phyloP scores from a whole-genome alignment of 2,113 vertebrate species.

The Arvicanthis niloticus region DNA sequence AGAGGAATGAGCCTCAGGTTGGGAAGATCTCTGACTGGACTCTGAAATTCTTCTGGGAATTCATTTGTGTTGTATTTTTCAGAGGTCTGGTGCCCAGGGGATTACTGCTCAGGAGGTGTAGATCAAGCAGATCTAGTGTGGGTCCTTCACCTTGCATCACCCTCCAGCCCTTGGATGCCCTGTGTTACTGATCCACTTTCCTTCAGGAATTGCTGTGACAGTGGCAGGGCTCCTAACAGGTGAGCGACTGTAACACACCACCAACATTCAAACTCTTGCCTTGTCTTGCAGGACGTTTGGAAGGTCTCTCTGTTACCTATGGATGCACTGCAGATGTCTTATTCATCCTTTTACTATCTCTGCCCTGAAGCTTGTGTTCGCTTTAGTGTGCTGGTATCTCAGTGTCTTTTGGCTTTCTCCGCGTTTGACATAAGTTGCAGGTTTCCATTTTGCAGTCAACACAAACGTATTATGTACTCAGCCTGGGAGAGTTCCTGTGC shows the following conservation, averaged over 20 bases:
- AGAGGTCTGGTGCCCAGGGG: no score
- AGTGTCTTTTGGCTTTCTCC: slow-evolving; percentile 5
- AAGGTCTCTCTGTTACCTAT: not conserved
- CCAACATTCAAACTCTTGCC: not conserved
- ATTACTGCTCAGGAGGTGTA: not conserved
- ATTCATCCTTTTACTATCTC: not conserved
- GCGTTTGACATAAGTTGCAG: not conserved
- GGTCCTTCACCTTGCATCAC: not conserved
- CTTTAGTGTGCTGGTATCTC: not conserved
- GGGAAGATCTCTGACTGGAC: not conserved
- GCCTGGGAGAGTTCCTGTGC: not conserved
- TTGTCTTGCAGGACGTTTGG: not conserved
- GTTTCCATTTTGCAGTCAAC: not conserved
- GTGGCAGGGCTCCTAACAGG: not conserved
- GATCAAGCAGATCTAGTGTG: not conserved
- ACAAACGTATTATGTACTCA: not conserved
- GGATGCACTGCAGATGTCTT: not conserved
- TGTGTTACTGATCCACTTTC: not conserved
- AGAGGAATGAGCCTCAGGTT: not conserved
- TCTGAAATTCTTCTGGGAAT: slow-evolving; percentile 10
- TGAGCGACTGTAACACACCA: not conserved
- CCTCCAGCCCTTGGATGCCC: not conserved
- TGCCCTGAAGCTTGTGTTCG: not conserved
- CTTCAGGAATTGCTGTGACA: not conserved
- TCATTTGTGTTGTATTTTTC: not conserved